Percentiles rank a stretch among this genome's conserved stretches.
Evolutionary conservation across 1,140 invertebrate genomes (phyloP).

Genomic region (Archegozetes longisetosus): DNA sequence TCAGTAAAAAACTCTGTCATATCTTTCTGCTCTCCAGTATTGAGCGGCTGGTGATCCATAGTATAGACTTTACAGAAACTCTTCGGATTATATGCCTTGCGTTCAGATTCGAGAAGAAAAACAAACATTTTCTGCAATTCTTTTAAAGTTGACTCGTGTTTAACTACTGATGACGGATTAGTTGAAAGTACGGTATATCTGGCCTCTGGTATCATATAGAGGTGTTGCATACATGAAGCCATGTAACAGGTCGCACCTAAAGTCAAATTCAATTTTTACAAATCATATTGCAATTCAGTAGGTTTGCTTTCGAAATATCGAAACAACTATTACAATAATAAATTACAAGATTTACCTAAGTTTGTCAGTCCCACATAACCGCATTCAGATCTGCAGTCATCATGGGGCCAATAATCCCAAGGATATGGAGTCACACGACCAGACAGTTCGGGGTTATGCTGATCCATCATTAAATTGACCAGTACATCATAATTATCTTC

Average conservation of each 20-base stretch:
- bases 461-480: slow-evolving; percentile 59
- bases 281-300: no score
- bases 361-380: slow-evolving; percentile 88
- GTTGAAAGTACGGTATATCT: slow-evolving; percentile 58
- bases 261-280: no score
- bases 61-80: slow-evolving; percentile 92
- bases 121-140: slow-evolving; percentile 91
- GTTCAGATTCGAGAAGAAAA: slow-evolving; percentile 77
- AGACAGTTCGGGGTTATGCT: slow-evolving; percentile 52
- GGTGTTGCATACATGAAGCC: slow-evolving; percentile 89
- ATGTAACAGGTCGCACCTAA: slow-evolving; percentile 85
- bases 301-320: no score
- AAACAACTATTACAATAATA: no score
- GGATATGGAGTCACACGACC: slow-evolving; percentile 67
- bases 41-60: slow-evolving; percentile 87
- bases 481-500: slow-evolving; percentile 70
- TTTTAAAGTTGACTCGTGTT: slow-evolving; percentile 61
- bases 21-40: slow-evolving; percentile 91
- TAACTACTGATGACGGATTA: slow-evolving; percentile 37
- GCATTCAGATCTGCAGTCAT: slow-evolving; percentile 78
- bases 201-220: slow-evolving; percentile 90
- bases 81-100: slow-evolving; percentile 84
- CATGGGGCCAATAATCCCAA: slow-evolving; percentile 94
- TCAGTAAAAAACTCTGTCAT: slow-evolving; percentile 98
- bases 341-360: slow-evolving; percentile 29